Evolutionary conservation across 2,113 vertebrate genomes (phyloP).

Genomic region (Syngnathus typhle): DNA sequence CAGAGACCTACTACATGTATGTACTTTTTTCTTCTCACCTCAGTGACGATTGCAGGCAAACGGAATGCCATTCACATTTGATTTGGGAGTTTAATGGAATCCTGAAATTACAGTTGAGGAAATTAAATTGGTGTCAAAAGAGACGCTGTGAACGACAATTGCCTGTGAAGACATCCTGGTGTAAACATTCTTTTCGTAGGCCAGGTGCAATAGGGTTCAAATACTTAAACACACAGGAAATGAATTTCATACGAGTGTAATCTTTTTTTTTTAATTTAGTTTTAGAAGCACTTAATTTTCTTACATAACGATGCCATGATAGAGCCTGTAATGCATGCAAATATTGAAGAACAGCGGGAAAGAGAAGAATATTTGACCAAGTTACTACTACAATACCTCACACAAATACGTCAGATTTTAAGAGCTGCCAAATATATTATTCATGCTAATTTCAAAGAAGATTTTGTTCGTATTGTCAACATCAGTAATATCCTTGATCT

Average conservation of each 20-base stretch:
- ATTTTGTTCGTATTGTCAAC: neutral
- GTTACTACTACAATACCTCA: neutral
- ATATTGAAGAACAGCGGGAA: neutral
- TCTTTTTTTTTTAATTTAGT: neutral
- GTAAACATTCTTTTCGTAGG: neutral
- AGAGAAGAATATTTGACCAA: neutral
- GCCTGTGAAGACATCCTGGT: constrained; percentile 2
- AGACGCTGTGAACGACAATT: neutral
- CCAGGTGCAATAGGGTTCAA: constrained; percentile 4
- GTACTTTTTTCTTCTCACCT: neutral
- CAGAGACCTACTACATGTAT: too few species aligned
- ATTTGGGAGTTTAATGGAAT: neutral
- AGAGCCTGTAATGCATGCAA: neutral
- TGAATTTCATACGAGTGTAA: neutral
- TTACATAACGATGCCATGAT: neutral
- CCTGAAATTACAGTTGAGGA: neutral
- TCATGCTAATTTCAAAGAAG: neutral
- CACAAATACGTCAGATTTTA: neutral
- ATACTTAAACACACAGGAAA: neutral
- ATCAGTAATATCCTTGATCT: neutral
- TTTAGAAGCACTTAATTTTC: neutral
- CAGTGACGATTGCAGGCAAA: neutral
- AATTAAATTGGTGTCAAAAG: neutral
- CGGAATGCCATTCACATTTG: neutral
- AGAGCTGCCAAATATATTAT: neutral